Conservation (phyloP, 2,797 vertebrate genomes). For the Basileuterus tristriatus region DNA sequence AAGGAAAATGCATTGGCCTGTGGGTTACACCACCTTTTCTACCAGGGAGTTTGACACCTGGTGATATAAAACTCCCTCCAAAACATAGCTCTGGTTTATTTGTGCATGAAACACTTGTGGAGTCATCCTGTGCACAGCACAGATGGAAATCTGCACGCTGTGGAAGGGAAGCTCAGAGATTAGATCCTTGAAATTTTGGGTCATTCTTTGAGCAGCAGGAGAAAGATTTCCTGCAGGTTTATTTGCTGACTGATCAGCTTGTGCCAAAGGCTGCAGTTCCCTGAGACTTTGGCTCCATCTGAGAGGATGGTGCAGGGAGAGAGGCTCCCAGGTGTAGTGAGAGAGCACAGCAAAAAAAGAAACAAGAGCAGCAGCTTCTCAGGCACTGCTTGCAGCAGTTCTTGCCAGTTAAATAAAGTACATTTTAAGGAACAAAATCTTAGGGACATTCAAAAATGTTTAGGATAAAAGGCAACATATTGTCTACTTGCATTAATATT, state of each 20-base stretch:
- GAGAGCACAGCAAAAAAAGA: not conserved
- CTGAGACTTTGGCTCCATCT: not conserved
- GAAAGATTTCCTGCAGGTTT: not conserved
- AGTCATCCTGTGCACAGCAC: not conserved
- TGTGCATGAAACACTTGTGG: not conserved
- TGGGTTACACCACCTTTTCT: not conserved
- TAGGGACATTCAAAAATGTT: not conserved
- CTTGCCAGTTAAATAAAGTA: not conserved
- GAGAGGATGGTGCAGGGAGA: not conserved
- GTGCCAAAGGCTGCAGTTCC: not conserved
- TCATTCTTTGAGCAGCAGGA: not conserved
- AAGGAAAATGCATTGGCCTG: rapidly evolving
- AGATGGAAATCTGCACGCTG: rapidly evolving
- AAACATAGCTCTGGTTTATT: not conserved
- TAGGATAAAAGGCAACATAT: not conserved
- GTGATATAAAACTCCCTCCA: not conserved
- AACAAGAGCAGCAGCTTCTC: not conserved
- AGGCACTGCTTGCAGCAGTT: not conserved
- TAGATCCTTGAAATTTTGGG: not conserved
- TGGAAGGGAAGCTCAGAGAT: not conserved
- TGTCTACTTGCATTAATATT: not conserved
- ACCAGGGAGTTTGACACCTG: not conserved
- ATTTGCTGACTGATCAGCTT: not conserved
- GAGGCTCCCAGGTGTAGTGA: not conserved
- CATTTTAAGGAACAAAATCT: not conserved